Evolutionary conservation across 2,888 invertebrate species (phyloP), one percentile per base, ranked within the genome.

Genomic region (Latrodectus hesperus): DNA sequence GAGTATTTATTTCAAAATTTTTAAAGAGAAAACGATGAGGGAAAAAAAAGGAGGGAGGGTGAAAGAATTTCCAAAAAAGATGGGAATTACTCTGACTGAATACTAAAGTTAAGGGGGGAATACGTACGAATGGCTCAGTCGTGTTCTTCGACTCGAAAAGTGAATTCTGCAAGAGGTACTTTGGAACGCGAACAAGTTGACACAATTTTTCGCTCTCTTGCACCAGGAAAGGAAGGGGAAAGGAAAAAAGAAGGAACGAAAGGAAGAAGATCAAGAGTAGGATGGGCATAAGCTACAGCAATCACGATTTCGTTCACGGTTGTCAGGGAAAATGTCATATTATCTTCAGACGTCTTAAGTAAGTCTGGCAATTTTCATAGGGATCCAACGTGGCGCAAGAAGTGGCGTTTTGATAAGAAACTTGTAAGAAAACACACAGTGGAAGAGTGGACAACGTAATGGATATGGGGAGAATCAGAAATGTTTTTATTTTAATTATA

Each of bases 291-390:
- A 22, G 22, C 22, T 22, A 22, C 22, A 22, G 1, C 22, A 22
- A 22, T 22, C 22, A 22, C 22, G 1, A 22, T 22, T 22, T 22
- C 22, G 22, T 22, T 22, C 22, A 22, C 22, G 22, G 22, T 80
- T 72, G 71, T 76, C n/a, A 51, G 67, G 53, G 79, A 53, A 80
- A 72, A 80, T 51, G 71, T 60, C 26, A 72, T 67, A 80, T 80
- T 80, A 72, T 72, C 22, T 22, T 22, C 22, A 22, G 22, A 22
- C 22, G 1, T 22, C 22, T 22, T 22, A 22, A 22, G 22, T 22
- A 22, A 22, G 22, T 22, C 22, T 22, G 22, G 22, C 22, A 22
- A 22, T 22, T 22, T 22, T 22, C 22, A 22, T 22, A 22, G 22
- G 22, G 22, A 22, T 1, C 22, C 22, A 22, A 22, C 22, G 22